Base-by-base conservation (phyloP, 2,888 invertebrate genomes). In the Nycteola revayana region DNA sequence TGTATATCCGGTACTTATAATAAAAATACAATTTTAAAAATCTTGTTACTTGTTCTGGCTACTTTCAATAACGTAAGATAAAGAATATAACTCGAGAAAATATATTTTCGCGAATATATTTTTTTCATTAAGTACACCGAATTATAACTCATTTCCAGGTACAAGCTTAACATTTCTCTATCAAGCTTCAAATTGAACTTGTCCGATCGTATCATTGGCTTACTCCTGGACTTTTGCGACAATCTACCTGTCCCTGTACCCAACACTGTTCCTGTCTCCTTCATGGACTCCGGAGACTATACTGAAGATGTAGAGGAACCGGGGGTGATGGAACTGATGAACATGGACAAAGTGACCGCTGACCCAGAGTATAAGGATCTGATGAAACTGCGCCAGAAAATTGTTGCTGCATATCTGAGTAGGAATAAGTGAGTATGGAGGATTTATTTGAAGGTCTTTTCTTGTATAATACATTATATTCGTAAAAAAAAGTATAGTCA, bases 171-270 rank as follows among this genome's bases (percentile, higher is more conserved):
- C 66, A 89, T 94, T 23, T 92, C 92, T 0, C 79, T 95, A 10
- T 92, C 93, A 10, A 92, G 92, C 43, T 63, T 95, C 24, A 95
- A 94, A 58, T 71, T 95, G 20, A 94, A 94, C 74, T 76, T 95
- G 20, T 95, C 95, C 0, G 95, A 95, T 65, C 90, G 92, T 29
- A 92, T 93, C 66, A 88, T 95, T 17, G 89, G 90, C 10, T 75
- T 91, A 17, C 78, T 95, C 1, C 79, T 93, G 39, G 92, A 93
- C 51, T 95, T 94, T 69, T 55, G 61, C 23, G 90, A 89, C 53
- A 88, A 85, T 42, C 54, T 89, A 0, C 90, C 90, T 0, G 44
- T 83, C 0, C 90, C 90, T 0, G 76, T 80, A 0, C 87, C 89
- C 0, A 87, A 85, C 42, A 82, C 88, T 0, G 86, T 89, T 0